These are phyloP conservation scores for Tupiocoris notatus DNA, from an alignment of 2,888 invertebrate species.

Conservation along the genomic window DNA sequence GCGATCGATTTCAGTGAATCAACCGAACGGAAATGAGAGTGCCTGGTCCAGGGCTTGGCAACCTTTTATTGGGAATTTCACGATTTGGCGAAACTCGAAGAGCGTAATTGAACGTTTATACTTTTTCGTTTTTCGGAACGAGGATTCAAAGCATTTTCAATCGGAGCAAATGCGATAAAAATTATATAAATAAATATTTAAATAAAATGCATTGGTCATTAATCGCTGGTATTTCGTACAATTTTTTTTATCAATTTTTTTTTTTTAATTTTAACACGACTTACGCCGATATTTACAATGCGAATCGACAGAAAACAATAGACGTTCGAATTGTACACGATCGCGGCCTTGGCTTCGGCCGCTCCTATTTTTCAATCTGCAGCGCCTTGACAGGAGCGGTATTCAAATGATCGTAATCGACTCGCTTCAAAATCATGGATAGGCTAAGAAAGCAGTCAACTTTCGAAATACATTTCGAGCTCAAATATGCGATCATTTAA, in stretches of 20 bases:
- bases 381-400: conserved; percentile 24
- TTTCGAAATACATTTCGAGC: too few species aligned
- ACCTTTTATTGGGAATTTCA: not conserved
- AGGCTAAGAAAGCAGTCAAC: conserved; percentile 9
- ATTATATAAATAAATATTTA: too few species aligned
- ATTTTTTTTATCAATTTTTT: not conserved
- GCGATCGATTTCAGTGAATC: not conserved
- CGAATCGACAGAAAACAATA: not conserved
- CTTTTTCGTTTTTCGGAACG: too few species aligned
- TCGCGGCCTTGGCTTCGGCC: conserved; percentile 12
- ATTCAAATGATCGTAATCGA: conserved; percentile 31
- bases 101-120: too few species aligned
- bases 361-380: conserved; percentile 9
- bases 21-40: not conserved
- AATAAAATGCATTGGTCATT: too few species aligned
- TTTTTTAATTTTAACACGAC: not conserved
- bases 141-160: too few species aligned
- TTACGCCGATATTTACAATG: not conserved
- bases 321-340: not conserved
- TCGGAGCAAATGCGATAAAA: too few species aligned
- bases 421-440: not conserved
- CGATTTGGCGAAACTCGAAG: not conserved
- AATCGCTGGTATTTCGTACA: not conserved
- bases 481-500: too few species aligned
- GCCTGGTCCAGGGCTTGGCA: not conserved